Percentiles rank a stretch among this genome's conserved stretches.
phyloP scores from a whole-genome alignment of 2,113 vertebrate genomes.

The Cryptotis parvus region DNA sequence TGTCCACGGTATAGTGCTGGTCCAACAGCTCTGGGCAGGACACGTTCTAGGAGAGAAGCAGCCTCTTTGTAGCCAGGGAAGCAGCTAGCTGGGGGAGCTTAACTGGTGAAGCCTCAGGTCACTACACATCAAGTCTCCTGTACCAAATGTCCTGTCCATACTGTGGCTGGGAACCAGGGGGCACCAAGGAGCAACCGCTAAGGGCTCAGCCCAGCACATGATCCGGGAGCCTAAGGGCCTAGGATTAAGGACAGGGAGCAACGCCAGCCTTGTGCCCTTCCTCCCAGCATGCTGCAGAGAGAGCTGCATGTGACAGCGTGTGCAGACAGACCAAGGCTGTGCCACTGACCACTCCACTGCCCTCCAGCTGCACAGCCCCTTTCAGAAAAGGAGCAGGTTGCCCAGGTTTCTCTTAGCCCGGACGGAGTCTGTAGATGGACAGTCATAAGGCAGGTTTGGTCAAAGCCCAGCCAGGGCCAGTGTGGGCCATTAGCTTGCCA shows the following conservation, averaged over 20 bases:
- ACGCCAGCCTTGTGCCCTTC: too few relatives aligned
- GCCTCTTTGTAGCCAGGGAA: neutral
- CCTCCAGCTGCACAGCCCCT: neutral
- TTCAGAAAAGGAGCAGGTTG: neutral
- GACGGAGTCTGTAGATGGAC: neutral
- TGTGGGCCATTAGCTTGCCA: neutral
- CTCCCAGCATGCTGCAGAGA: neutral
- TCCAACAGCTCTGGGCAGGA: constrained; percentile 96
- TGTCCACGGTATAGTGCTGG: constrained; percentile 91
- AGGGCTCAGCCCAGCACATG: neutral
- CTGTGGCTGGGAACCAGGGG: too few relatives aligned
- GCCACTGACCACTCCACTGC: neutral
- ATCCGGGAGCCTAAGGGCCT: too few relatives aligned
- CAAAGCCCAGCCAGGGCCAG: neutral
- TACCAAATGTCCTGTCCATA: neutral
- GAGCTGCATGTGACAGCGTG: neutral
- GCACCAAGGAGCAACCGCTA: neutral
- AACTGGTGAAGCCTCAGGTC: neutral
- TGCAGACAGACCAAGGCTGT: too few relatives aligned
- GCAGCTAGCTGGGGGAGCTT: neutral
- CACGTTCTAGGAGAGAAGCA: constrained; percentile 88
- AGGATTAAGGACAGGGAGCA: too few relatives aligned
- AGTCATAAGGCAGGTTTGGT: neutral
- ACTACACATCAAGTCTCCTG: neutral
- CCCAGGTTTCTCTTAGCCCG: neutral